Evolutionary conservation across 1,140 invertebrate genomes (phyloP).

Genomic region (Acromyrmex echinatior): DNA sequence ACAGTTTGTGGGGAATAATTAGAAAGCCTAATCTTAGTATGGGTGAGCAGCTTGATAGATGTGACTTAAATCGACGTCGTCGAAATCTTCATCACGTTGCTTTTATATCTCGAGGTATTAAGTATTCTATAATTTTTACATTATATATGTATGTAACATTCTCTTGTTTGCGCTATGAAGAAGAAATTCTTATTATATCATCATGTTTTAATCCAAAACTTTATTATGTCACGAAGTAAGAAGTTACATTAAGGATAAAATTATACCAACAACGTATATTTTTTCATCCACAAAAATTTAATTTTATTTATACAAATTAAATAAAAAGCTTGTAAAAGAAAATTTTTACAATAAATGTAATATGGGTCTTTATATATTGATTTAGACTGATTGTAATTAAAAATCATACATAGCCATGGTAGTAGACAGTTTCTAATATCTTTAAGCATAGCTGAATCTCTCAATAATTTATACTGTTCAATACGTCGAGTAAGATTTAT

Average conservation of each 20-base stretch:
- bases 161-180: not conserved
- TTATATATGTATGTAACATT: slow-evolving; percentile 9
- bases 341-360: not conserved
- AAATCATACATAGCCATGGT: not conserved
- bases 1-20: slow-evolving; percentile 85
- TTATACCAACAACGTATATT: not conserved
- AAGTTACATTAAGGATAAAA: not conserved
- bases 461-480: not conserved
- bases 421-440: not conserved
- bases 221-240: not conserved
- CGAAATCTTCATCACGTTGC: slow-evolving; percentile 53
- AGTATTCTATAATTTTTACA: not conserved
- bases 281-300: not conserved
- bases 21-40: slow-evolving; percentile 78
- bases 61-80: slow-evolving; percentile 55
- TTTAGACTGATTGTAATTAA: not conserved
- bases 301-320: not conserved
- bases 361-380: not conserved
- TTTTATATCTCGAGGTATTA: not conserved
- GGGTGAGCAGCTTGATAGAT: slow-evolving; percentile 42
- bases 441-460: not conserved
- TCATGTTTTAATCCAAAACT: not conserved
- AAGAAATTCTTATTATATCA: not conserved
- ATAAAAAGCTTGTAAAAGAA: not conserved
- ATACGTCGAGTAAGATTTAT: not conserved